phyloP scores from a whole-genome alignment of 2,113 vertebrate species.

The Sinocyclocheilus rhinocerous region DNA sequence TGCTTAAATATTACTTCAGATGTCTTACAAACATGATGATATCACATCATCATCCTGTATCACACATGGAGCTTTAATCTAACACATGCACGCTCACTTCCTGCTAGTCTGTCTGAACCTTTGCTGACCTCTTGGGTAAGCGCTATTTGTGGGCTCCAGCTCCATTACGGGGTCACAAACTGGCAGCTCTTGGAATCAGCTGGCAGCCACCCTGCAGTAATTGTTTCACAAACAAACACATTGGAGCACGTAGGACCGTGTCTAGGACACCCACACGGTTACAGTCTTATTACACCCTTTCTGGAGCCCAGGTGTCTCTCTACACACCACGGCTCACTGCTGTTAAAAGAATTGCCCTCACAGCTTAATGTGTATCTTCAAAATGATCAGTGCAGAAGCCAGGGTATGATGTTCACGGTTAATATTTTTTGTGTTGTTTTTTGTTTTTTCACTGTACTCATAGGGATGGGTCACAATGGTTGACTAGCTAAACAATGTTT shows the following conservation, averaged over 20 bases:
- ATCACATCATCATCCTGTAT: neutral
- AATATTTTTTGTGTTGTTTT: no score
- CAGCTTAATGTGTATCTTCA: neutral
- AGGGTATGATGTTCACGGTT: neutral
- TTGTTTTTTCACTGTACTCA: no score
- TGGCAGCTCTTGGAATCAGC: conserved; percentile 23
- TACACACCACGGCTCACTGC: neutral
- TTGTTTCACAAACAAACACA: conserved; percentile 54
- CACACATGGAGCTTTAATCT: neutral
- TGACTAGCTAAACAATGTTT: no score
- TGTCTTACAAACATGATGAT: neutral
- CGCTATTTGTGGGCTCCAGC: conserved; percentile 37
- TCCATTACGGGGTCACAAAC: conserved; percentile 43
- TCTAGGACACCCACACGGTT: conserved; percentile 39
- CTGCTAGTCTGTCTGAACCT: conserved; percentile 13
- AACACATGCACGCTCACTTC: neutral
- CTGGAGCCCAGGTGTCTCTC: neutral
- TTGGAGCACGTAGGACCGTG: neutral
- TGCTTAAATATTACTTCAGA: neutral
- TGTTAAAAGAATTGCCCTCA: neutral
- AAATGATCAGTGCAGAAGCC: neutral
- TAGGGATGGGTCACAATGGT: no score
- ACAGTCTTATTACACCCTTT: conserved; percentile 4
- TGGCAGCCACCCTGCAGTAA: conserved; percentile 49
- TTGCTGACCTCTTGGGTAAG: conserved; percentile 20